Conservation (phyloP, 2,113 vertebrate species). For the Origma solitaria region DNA sequence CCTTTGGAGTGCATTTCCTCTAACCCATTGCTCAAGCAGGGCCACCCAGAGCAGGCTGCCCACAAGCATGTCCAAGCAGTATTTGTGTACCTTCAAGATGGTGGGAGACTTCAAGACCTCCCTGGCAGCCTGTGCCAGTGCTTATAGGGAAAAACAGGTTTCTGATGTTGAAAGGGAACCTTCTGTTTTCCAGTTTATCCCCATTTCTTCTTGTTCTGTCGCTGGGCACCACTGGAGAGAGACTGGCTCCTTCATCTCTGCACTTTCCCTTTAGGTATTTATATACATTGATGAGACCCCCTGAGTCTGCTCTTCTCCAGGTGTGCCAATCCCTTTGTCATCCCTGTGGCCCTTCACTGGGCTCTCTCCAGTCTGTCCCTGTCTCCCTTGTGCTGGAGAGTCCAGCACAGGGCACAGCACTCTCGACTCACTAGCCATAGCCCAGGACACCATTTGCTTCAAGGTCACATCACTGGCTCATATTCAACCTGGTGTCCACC, state of each 20-base stretch:
- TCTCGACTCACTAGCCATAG: background rate
- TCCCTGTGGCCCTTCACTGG: background rate
- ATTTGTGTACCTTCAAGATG: background rate
- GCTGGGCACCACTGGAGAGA: background rate
- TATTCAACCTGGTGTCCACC: background rate
- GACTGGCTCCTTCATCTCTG: background rate
- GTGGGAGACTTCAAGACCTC: background rate
- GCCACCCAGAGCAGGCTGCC: background rate
- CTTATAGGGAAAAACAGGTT: background rate
- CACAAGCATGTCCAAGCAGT: background rate
- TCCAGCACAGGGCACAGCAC: background rate
- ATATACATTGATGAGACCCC: background rate
- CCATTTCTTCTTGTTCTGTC: background rate
- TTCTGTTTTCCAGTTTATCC: background rate
- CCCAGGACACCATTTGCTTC: accelerated
- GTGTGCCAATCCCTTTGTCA: background rate
- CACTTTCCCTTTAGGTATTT: background rate
- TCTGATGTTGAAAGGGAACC: background rate
- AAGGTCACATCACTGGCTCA: background rate
- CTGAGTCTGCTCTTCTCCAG: background rate
- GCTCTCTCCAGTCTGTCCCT: background rate
- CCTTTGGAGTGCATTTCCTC: background rate
- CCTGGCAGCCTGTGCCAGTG: background rate
- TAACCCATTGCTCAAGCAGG: background rate
- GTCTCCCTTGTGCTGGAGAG: background rate